Conservation (phyloP, 2,797 vertebrate genomes). For the Rhinatrema bivittatum region DNA sequence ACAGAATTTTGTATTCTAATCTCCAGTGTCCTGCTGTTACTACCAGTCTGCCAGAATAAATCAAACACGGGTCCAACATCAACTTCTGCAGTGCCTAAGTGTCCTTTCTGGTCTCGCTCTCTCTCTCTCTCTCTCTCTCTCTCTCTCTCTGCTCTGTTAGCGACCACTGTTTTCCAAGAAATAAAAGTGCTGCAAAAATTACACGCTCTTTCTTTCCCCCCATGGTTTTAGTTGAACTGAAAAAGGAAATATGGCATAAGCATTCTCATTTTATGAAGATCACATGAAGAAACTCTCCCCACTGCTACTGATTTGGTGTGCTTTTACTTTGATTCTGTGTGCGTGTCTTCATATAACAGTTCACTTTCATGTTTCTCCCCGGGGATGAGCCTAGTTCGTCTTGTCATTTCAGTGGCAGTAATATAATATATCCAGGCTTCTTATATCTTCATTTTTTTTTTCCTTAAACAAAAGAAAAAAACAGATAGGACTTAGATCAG, state of each 20-base stretch:
- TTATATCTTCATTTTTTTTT: too few species aligned
- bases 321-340: slow-evolving; percentile 11
- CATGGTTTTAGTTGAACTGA: slow-evolving; percentile 1
- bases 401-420: background rate
- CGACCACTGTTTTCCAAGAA: slow-evolving; percentile 17
- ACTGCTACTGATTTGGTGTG: slow-evolving; percentile 7
- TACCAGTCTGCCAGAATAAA: too few species aligned
- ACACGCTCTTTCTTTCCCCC: background rate
- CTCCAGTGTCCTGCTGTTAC: too few species aligned
- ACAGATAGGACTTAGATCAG: too few species aligned
- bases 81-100: slow-evolving; percentile 24
- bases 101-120: slow-evolving; percentile 11
- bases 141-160: slow-evolving; percentile 16
- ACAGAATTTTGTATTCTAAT: too few species aligned
- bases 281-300: slow-evolving; percentile 18
- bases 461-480: too few species aligned
- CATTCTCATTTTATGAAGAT: slow-evolving; percentile 5
- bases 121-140: slow-evolving; percentile 14
- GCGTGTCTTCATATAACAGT: slow-evolving; percentile 2
- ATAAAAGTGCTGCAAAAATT: background rate
- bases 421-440: slow-evolving; percentile 7
- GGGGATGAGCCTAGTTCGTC: background rate
- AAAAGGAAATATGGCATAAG: slow-evolving; percentile 2
- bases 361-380: slow-evolving; percentile 16
- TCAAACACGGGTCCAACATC: slow-evolving; percentile 44